These are phyloP conservation scores for Drosophila ercepeae DNA, from an alignment of 1,140 invertebrate species.

Conservation along the genomic window DNA sequence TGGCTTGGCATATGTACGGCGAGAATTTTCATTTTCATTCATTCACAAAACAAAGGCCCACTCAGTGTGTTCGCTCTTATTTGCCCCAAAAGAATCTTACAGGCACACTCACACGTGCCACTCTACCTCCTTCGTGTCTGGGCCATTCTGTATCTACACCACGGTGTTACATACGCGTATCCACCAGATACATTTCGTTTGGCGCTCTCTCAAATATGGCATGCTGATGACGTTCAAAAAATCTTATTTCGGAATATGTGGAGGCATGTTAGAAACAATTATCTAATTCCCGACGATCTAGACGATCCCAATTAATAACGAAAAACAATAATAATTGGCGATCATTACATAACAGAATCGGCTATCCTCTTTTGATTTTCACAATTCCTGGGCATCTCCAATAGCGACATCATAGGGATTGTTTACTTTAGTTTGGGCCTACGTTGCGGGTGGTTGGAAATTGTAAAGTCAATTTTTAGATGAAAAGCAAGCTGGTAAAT, in stretches of 20 bases:
- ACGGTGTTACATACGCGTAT: constrained; percentile 33
- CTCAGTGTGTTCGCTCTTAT: constrained; percentile 32
- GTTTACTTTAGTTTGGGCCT: constrained; percentile 35
- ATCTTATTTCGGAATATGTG: constrained; percentile 25
- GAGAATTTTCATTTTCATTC: constrained; percentile 73
- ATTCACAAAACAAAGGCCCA: constrained; percentile 79
- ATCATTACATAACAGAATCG: constrained; percentile 17
- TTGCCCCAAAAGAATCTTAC: constrained; percentile 33
- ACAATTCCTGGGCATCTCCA: background rate
- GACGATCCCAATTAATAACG: constrained; percentile 32
- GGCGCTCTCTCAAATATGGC: constrained; percentile 17
- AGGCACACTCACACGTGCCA: constrained; percentile 18
- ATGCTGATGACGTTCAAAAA: constrained; percentile 36
- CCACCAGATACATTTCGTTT: constrained; percentile 21
- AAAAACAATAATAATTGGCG: constrained; percentile 18
- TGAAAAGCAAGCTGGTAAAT: constrained; percentile 22
- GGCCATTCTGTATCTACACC: constrained; percentile 33
- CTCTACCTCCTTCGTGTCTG: background rate
- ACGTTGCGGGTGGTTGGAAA: constrained; percentile 20
- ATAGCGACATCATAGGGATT: constrained; percentile 4
- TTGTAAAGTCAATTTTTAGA: constrained; percentile 43
- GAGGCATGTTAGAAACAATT: constrained; percentile 36
- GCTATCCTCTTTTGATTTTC: background rate
- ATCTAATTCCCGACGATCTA: constrained; percentile 42
- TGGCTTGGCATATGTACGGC: constrained; percentile 65